A percentile compares a stretch with the other conserved stretches of the same genome.
phyloP scores from a whole-genome alignment of 2,113 vertebrate genomes.

The Dipodomys merriami region DNA sequence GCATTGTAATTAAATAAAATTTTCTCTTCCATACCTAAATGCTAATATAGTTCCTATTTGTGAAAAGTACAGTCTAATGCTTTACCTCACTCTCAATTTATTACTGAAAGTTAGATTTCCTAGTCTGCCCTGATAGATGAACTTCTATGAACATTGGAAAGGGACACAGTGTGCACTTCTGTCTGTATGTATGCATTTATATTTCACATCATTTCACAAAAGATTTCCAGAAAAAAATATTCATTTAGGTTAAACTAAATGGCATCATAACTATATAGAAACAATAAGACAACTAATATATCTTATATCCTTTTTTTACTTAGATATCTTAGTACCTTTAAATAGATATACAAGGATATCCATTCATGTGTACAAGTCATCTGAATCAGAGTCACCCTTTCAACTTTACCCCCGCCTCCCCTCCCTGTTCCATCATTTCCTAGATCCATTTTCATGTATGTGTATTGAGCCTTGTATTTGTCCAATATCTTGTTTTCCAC shows the following conservation, averaged over 20 bases:
- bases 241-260: not conserved
- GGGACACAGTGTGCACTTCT: not conserved
- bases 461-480: too few species aligned
- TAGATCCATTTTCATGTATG: too few species aligned
- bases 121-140: not conserved
- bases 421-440: too few species aligned
- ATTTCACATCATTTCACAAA: not conserved
- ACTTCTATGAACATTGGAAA: not conserved
- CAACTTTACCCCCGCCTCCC: too few species aligned
- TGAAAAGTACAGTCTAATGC: not conserved
- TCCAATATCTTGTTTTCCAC: too few species aligned
- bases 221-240: not conserved
- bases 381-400: too few species aligned
- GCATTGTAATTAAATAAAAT: not conserved
- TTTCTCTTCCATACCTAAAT: not conserved
- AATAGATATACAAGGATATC: too few species aligned
- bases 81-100: constrained; percentile 1
- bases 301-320: too few species aligned
- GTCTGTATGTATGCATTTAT: not conserved
- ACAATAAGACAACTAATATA: not conserved
- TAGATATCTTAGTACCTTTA: too few species aligned
- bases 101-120: not conserved
- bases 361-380: too few species aligned
- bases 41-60: not conserved
- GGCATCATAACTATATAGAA: constrained; percentile 1